Evolutionary conservation across 2,888 invertebrate genomes (phyloP).

Genomic region (Crossocerus cetratus): DNA sequence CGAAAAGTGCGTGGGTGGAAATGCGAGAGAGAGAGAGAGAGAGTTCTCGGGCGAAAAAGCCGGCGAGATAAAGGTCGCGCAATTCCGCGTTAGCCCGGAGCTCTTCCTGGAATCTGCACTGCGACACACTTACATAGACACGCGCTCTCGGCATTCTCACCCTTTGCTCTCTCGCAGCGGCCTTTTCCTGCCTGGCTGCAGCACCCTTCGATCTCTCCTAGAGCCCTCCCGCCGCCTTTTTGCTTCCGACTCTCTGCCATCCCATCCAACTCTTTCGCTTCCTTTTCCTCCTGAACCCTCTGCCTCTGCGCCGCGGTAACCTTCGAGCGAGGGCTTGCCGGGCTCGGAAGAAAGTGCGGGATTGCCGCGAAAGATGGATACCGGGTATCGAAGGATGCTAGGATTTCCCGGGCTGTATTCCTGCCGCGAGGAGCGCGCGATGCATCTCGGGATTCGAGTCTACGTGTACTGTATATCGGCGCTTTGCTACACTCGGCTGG

Average conservation of each 20-base stretch:
- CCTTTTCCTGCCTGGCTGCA: slow-evolving; percentile 27
- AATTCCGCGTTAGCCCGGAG: slow-evolving; percentile 49
- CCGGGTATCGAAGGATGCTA: slow-evolving; percentile 57
- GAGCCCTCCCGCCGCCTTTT: not conserved
- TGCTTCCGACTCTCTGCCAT: not conserved
- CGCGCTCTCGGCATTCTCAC: slow-evolving; percentile 26
- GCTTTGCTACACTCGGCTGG: slow-evolving; percentile 15
- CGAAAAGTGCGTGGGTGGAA: not conserved
- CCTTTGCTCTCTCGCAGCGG: slow-evolving; percentile 14
- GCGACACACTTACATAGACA: slow-evolving; percentile 59
- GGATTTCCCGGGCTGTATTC: slow-evolving; percentile 61
- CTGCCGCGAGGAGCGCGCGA: slow-evolving; percentile 52
- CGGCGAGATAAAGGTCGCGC: slow-evolving; percentile 36
- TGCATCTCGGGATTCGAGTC: slow-evolving; percentile 50
- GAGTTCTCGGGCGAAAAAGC: slow-evolving; percentile 16
- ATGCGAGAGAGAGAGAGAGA: not conserved
- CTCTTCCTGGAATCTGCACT: slow-evolving; percentile 54
- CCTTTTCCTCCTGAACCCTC: slow-evolving; percentile 6
- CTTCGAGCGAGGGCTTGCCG: slow-evolving; percentile 29
- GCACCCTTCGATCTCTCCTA: not conserved
- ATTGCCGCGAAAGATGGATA: slow-evolving; percentile 58
- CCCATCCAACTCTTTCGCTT: slow-evolving; percentile 6
- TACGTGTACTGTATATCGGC: slow-evolving; percentile 4
- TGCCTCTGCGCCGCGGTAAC: slow-evolving; percentile 26
- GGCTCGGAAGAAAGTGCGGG: slow-evolving; percentile 35